Conservation (phyloP, 2,888 invertebrate species). For the Amblyjoppa fuscipennis region DNA sequence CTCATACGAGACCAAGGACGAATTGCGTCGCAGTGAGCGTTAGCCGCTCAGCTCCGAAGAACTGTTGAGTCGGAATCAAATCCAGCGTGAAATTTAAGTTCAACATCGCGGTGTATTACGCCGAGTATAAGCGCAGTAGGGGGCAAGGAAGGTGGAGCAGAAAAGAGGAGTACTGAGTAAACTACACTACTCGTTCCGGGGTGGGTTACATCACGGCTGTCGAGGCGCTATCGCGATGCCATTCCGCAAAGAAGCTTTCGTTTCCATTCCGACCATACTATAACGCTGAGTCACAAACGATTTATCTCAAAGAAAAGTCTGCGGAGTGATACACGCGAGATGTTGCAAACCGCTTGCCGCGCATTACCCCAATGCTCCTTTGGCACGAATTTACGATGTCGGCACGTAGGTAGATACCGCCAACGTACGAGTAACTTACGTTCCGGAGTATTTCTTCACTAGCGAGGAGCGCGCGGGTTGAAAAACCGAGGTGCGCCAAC, state of each 20-base stretch:
- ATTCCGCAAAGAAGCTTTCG: conserved; percentile 62
- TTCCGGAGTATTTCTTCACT: conserved; percentile 23
- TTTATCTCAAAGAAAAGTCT: conserved; percentile 58
- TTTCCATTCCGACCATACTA: conserved; percentile 59
- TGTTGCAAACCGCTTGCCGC: conserved; percentile 34
- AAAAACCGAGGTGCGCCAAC: conserved; percentile 7
- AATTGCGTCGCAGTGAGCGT: too few species aligned
- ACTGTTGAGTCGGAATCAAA: background rate
- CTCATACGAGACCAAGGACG: too few species aligned
- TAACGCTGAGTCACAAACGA: conserved; percentile 55
- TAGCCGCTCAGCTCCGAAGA: background rate
- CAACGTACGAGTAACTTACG: background rate
- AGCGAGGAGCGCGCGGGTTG: conserved; percentile 11
- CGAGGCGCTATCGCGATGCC: conserved; percentile 61
- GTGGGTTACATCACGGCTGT: conserved; percentile 48
- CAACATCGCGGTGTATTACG: background rate
- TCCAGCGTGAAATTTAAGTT: background rate
- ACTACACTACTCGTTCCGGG: conserved; percentile 21
- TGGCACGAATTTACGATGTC: conserved; percentile 66
- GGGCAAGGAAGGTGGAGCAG: conserved; percentile 14
- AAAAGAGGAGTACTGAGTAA: conserved; percentile 10
- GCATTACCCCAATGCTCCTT: conserved; percentile 44
- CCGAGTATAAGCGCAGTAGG: background rate
- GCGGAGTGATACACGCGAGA: conserved; percentile 30
- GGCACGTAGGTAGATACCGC: conserved; percentile 17